Evolutionary conservation across 1,140 invertebrate genomes (phyloP).

Genomic region (Halictus rubicundus): DNA sequence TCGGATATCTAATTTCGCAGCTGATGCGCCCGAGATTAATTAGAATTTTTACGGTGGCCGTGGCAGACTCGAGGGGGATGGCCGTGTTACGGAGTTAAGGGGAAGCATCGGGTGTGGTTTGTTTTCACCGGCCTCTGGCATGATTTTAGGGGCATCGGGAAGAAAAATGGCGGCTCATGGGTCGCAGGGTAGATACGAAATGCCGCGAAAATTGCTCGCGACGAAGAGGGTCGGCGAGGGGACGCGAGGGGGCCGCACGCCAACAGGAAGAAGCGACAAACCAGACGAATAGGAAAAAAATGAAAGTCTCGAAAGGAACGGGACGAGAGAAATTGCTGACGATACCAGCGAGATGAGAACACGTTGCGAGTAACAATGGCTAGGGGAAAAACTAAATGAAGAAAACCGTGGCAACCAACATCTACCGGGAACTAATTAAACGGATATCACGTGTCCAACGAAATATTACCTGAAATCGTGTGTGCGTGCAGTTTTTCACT

Average conservation of each 20-base stretch:
- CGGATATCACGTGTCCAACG: background rate
- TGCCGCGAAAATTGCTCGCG: slow-evolving; percentile 27
- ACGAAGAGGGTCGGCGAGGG: background rate
- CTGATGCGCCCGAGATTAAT: background rate
- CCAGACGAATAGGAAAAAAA: background rate
- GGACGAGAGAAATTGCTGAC: slow-evolving; percentile 19
- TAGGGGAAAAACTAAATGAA: background rate
- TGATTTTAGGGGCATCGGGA: slow-evolving; percentile 13
- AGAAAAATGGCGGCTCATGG: slow-evolving; percentile 15
- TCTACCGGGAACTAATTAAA: background rate
- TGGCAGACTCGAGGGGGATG: background rate
- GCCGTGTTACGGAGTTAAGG: too few relatives aligned
- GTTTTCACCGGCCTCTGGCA: slow-evolving; percentile 11
- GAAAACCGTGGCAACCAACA: background rate
- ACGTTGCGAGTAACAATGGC: background rate
- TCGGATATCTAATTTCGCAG: background rate
- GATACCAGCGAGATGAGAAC: slow-evolving; percentile 18
- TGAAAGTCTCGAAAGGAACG: background rate
- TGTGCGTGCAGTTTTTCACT: too few relatives aligned
- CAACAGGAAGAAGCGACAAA: slow-evolving; percentile 4
- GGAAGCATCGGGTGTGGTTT: background rate
- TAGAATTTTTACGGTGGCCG: background rate
- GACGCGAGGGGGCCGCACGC: background rate
- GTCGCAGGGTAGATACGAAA: slow-evolving; percentile 1
- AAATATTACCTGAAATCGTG: background rate